Base-by-base conservation (phyloP, 2,797 vertebrate genomes). In the Sternarchorhynchus goeldii region DNA sequence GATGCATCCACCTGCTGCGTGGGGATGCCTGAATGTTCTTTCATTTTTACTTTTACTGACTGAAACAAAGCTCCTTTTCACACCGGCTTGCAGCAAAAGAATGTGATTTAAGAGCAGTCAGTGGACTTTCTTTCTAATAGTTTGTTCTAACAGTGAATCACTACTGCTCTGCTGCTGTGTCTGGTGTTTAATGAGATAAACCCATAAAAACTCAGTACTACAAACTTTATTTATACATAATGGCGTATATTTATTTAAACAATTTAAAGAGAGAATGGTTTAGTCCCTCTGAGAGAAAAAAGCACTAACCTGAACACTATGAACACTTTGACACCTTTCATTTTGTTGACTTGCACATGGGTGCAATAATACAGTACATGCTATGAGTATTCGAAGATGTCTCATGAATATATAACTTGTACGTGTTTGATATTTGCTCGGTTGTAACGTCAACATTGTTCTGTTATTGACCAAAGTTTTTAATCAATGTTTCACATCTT, bases 301-400 rank as follows among this genome's bases (percentile, higher is more conserved):
- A 25, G 41, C 64, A 25, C 39, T 20, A 21, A 18, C 21, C n/a
- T 53, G 21, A 57, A 77, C 65, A 50, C 62, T 58, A 25, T 59
- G 69, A n/a, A 12, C 67, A 36, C 29, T 41, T 58, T 56, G 20
- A 39, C 17, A 41, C 50, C n/a, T 66, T 3, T 50, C 50, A 0
- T 56, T n/a, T 60, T 36, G 12, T 14, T 62, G 41, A 29, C 25
- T 17, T 69, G n/a, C 73, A 79, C 79, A 56, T 58, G 67, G 73
- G 78, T 81, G 78, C 59, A 20, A 59, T 80, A 16, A 36, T 73
- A 50, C 55, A 60, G 36, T 76, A 50, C 53, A 32, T 66, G 18
- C n/a, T 32, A 3, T 55, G 75, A 72, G 16, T 34, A 16, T 45
- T 65, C 41, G 18, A 17, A 53, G 39, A 12, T 50, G 21, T 73